These are phyloP conservation scores for Cryptops parisi DNA, from an alignment of 2,888 invertebrate species.

Conservation along the genomic window DNA sequence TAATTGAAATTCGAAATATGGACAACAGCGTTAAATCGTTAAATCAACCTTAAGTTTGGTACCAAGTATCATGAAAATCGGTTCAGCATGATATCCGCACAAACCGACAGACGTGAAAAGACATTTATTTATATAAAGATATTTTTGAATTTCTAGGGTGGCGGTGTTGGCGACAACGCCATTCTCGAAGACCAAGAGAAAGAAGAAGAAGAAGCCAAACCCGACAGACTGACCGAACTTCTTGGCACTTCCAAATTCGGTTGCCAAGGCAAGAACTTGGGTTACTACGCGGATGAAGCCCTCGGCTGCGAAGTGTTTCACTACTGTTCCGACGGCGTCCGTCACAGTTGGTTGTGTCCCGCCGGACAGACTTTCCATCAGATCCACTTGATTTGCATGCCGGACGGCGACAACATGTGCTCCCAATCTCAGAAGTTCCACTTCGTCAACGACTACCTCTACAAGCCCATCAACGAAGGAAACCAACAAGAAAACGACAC, in stretches of 20 bases:
- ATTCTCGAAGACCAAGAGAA: conserved; percentile 46
- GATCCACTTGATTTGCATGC: conserved; percentile 88
- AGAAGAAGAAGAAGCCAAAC: conserved; percentile 65
- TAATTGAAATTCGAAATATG: too few relatives aligned
- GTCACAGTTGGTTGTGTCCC: conserved; percentile 86
- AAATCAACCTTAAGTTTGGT: too few relatives aligned
- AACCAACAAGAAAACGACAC: conserved; percentile 23
- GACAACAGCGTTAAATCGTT: too few relatives aligned
- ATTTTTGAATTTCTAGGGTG: too few relatives aligned
- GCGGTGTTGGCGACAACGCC: too few relatives aligned
- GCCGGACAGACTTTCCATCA: conserved; percentile 78
- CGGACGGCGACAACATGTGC: conserved; percentile 77
- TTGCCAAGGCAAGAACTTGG: conserved; percentile 63
- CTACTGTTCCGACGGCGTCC: conserved; percentile 77
- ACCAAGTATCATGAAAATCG: too few relatives aligned
- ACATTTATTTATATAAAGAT: too few relatives aligned
- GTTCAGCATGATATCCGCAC: too few relatives aligned
- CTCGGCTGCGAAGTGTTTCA: conserved; percentile 84
- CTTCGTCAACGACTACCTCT: conserved; percentile 82
- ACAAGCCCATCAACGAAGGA: conserved; percentile 38
- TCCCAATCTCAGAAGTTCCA: conserved; percentile 76
- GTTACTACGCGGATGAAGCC: conserved; percentile 81
- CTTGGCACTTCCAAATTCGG: conserved; percentile 71
- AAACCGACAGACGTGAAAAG: too few relatives aligned
- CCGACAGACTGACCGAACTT: conserved; percentile 62